A percentile compares a stretch with the other conserved stretches of the same genome.
Conservation (phyloP, 2,797 vertebrate species). For the Poecilia picta region DNA sequence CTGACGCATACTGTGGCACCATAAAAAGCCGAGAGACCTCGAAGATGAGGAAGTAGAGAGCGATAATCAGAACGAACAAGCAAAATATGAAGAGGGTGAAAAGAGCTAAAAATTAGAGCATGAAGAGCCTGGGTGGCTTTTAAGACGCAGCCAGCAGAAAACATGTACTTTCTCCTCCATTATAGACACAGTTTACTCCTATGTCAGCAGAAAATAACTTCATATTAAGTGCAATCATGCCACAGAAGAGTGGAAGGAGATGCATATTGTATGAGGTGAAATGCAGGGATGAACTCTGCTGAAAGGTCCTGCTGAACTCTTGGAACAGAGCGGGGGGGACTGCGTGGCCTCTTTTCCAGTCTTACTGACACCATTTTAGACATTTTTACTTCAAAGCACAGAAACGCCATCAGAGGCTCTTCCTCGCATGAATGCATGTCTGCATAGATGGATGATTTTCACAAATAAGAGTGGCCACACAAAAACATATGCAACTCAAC, state of each 20-base stretch:
- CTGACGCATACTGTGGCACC: conserved; percentile 57
- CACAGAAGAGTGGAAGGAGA: conserved; percentile 42
- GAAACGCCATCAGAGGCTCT: conserved; percentile 2
- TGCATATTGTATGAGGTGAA: conserved; percentile 71
- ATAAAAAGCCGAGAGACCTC: conserved; percentile 55
- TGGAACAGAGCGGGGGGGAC: conserved; percentile 3
- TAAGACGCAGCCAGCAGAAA: conserved; percentile 53
- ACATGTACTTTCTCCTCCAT: conserved; percentile 42
- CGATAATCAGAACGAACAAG: conserved; percentile 8
- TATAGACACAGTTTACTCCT: conserved; percentile 37
- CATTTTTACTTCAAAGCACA: conserved; percentile 13
- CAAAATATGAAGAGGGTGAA: conserved; percentile 26
- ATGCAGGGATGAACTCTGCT: conserved; percentile 38
- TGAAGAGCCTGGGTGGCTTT: conserved; percentile 52
- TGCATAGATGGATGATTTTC: not conserved
- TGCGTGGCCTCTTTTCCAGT: conserved; percentile 18
- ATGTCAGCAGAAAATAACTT: conserved; percentile 73
- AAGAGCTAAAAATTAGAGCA: conserved; percentile 45
- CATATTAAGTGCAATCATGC: conserved; percentile 56
- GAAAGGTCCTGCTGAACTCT: conserved; percentile 36
- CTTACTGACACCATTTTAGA: conserved; percentile 4
- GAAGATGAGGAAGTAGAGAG: conserved; percentile 19
- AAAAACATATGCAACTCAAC: not conserved
- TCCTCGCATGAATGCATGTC: conserved; percentile 1
- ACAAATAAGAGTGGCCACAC: not conserved